A percentile compares a stretch with the other conserved stretches of the same genome.
Evolutionary conservation across 2,888 invertebrate genomes (phyloP).

Genomic region (Yponomeuta malinellus): DNA sequence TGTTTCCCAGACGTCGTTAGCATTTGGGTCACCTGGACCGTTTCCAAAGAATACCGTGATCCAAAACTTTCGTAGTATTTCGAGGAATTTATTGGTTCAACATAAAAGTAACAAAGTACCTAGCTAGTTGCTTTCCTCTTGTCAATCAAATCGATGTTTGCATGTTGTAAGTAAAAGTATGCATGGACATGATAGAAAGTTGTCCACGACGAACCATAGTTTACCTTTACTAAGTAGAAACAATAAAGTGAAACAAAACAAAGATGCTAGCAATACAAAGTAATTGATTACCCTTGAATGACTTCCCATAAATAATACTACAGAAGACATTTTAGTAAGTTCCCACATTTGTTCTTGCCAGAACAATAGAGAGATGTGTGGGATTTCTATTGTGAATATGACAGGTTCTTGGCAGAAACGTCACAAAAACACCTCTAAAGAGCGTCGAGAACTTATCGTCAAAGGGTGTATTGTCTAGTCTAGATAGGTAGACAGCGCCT

Average conservation of each 20-base stretch:
- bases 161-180: slow-evolving; percentile 5
- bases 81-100: not conserved
- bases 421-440: not conserved
- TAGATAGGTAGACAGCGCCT: not conserved
- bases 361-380: slow-evolving; percentile 45
- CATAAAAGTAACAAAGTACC: not conserved
- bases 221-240: not conserved
- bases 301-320: slow-evolving; percentile 13
- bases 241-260: slow-evolving; percentile 14
- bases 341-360: slow-evolving; percentile 26
- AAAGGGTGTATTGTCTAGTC: not conserved
- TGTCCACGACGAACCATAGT: not conserved
- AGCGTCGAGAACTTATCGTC: slow-evolving; percentile 24
- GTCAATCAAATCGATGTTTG: not conserved
- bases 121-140: not conserved
- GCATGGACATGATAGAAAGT: slow-evolving; percentile 20
- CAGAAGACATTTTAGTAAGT: slow-evolving; percentile 16
- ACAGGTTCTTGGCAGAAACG: not conserved
- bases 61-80: slow-evolving; percentile 18
- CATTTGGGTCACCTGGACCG: slow-evolving; percentile 67
- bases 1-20: slow-evolving; percentile 37
- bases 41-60: slow-evolving; percentile 55
- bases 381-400: slow-evolving; percentile 25
- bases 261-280: slow-evolving; percentile 23
- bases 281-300: not conserved